Evolutionary conservation across 2,888 invertebrate species (phyloP).

Genomic region (Epirrhoe alternata): DNA sequence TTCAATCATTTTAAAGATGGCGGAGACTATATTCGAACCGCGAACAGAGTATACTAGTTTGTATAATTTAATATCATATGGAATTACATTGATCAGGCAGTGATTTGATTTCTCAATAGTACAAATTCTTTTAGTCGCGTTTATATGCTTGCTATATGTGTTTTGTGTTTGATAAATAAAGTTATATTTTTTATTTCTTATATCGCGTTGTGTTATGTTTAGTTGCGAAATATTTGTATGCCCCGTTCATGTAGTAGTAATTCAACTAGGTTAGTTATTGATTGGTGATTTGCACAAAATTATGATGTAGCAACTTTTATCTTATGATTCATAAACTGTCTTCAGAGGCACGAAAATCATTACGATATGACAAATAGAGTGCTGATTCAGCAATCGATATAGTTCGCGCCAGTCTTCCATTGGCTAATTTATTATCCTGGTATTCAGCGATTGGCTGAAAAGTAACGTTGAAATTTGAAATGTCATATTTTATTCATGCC

Average conservation of each 20-base stretch:
- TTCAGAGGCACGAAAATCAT: slow-evolving; percentile 18
- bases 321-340: slow-evolving; percentile 36
- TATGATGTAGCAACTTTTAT: slow-evolving; percentile 25
- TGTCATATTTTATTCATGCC: not conserved
- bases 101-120: slow-evolving; percentile 74
- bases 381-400: too few relatives aligned
- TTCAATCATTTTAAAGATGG: not conserved
- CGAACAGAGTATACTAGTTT: slow-evolving; percentile 4
- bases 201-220: slow-evolving; percentile 55
- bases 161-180: slow-evolving; percentile 58
- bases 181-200: slow-evolving; percentile 47
- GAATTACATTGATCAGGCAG: slow-evolving; percentile 59
- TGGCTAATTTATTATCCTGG: not conserved
- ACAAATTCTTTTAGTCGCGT: slow-evolving; percentile 77
- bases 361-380: not conserved
- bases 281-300: slow-evolving; percentile 40
- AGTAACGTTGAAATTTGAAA: not conserved
- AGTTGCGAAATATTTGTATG: slow-evolving; percentile 37
- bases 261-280: slow-evolving; percentile 29
- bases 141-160: slow-evolving; percentile 59
- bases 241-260: slow-evolving; percentile 15
- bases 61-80: slow-evolving; percentile 35
- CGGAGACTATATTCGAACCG: not conserved
- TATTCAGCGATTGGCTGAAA: not conserved
- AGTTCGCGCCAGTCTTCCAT: not conserved